phyloP scores from a whole-genome alignment of 2,888 invertebrate species.

The Pedicia rivosa region DNA sequence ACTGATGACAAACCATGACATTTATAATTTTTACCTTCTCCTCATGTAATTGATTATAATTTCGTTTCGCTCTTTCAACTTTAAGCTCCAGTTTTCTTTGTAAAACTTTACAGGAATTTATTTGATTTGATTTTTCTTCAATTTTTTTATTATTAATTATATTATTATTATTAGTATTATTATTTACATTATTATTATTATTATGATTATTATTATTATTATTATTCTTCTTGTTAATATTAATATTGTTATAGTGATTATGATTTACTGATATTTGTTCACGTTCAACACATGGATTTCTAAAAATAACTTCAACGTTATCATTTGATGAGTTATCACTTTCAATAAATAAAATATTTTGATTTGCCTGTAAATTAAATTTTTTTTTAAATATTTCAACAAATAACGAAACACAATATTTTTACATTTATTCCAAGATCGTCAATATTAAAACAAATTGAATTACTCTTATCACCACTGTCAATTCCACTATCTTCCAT shows the following conservation, averaged over 20 bases:
- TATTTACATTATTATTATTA: slow-evolving; percentile 1
- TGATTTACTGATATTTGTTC: not conserved
- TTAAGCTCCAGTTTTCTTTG: slow-evolving; percentile 30
- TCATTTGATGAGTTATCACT: slow-evolving; percentile 9
- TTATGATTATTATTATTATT: slow-evolving; percentile 10
- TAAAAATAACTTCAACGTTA: slow-evolving; percentile 5
- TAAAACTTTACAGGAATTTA: slow-evolving; percentile 28
- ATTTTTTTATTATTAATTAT: slow-evolving; percentile 3
- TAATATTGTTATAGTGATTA: slow-evolving; percentile 1
- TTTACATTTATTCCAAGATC: slow-evolving; percentile 3
- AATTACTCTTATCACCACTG: slow-evolving; percentile 22
- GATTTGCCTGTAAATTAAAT: not conserved
- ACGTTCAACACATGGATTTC: not conserved
- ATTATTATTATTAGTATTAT: not conserved
- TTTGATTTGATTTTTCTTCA: slow-evolving; percentile 15
- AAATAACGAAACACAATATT: not conserved
- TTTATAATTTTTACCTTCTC: slow-evolving; percentile 12
- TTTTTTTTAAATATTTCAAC: not conserved
- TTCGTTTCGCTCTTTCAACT: slow-evolving; percentile 30
- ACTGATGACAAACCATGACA: not conserved
- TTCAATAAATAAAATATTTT: slow-evolving; percentile 6
- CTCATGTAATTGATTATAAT: slow-evolving; percentile 26
- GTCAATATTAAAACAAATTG: slow-evolving; percentile 6
- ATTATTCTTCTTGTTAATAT: slow-evolving; percentile 21
- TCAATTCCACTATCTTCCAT: slow-evolving; percentile 30